Base-by-base conservation (phyloP, 1,140 invertebrate species). In the Caenorhabditis tropicalis region DNA sequence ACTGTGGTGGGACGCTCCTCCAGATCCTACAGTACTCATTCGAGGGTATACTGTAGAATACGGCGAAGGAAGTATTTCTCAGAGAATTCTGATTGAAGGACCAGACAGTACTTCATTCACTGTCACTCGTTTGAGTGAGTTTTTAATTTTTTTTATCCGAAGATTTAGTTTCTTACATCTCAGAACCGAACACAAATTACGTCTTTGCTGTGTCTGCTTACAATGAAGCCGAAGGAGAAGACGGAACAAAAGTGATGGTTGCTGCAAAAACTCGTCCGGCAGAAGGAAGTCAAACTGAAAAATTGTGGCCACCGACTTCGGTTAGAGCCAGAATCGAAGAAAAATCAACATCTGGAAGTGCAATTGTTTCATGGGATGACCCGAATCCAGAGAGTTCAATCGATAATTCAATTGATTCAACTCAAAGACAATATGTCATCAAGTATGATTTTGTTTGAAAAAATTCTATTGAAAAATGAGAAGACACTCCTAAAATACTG, bases 21-120 rank as follows among this genome's bases (percentile, higher is more conserved):
- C 87, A 43, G 87, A 48, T 31, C 79, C 82, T 27, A 58, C 87
- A 27, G 82, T 90, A 10, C 70, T 90, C 21, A 88, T 90, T 48
- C 82, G 89, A 70, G 89, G 89, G n/a, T 90, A 90, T 82, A 90
- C 89, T 3, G 51, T 90, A 31, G 87, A 87, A 19, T 90, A 90
- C 81, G 89, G 89, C 7, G 87, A 88, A 51, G 89, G 89, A 65
- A 89, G 86, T 24, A 88, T 89, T 27, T 83, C 82, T 3, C 56
- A 82, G 29, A 86, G 85, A 53, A 85, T 90, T 31, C 86, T 90
- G 6, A 89, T 90, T 36, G 89, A 89, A 51, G 89, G 89, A 27
- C 74, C 82, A 2, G 82, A 90, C 15, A 87, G 85, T 19, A 90
- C 85, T 31, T 81, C 89, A 19, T 90, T 90, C 46, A 90, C 88